phyloP scores from a whole-genome alignment of 53 echinoderm and acorn worm species.

The Patiria pectinifera region DNA sequence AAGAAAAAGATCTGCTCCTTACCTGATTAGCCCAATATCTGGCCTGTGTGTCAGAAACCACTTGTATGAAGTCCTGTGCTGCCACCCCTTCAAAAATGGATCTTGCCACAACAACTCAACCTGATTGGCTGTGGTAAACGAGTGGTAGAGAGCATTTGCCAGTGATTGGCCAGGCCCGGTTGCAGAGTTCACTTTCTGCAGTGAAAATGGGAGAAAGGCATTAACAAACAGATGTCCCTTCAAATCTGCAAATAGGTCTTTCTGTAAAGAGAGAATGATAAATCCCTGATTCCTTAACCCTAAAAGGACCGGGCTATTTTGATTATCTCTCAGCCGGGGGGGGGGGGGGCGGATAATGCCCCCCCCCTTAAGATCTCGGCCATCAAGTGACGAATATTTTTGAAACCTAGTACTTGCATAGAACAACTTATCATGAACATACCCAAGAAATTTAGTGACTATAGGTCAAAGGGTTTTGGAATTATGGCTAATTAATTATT shows the following conservation, averaged over 20 bases:
- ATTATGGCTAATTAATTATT: too few species aligned
- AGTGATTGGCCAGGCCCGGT: constrained; percentile 70
- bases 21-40: constrained; percentile 87
- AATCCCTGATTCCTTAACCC: too few species aligned
- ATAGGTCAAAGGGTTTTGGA: too few species aligned
- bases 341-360: too few species aligned
- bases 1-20: background rate
- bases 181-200: constrained; percentile 77
- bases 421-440: too few species aligned
- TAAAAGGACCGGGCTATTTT: too few species aligned
- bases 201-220: background rate
- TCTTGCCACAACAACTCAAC: constrained; percentile 95
- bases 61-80: constrained; percentile 77
- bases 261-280: too few species aligned
- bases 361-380: too few species aligned
- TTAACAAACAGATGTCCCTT: background rate
- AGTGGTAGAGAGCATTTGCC: constrained; percentile 88
- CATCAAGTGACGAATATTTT: too few species aligned
- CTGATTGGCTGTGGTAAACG: constrained; percentile 79
- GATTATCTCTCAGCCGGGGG: too few species aligned
- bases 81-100: constrained; percentile 91
- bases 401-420: too few species aligned
- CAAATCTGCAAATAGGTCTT: background rate
- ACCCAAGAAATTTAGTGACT: too few species aligned
- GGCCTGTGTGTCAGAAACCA: constrained; percentile 80